phyloP scores from a whole-genome alignment of 2,888 invertebrate genomes.

The Cetonia aurata region DNA sequence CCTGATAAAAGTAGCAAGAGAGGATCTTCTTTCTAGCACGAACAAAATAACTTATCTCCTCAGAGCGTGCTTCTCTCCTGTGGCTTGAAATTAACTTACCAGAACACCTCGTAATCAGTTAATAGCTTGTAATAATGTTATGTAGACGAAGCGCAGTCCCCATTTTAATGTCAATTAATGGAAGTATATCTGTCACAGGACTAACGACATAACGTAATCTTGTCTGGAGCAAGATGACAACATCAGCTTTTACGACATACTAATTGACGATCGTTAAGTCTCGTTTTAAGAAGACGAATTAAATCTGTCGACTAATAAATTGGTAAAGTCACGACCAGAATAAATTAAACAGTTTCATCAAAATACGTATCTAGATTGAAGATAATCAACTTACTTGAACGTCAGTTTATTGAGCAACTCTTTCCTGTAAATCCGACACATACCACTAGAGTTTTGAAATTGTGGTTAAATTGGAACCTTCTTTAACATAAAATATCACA shows the following conservation, averaged over 20 bases:
- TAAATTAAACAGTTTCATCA: too few relatives aligned
- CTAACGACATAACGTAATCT: conserved; percentile 37
- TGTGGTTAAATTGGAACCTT: too few relatives aligned
- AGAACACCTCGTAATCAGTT: conserved; percentile 42
- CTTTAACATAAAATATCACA: too few relatives aligned
- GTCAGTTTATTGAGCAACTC: too few relatives aligned
- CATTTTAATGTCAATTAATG: conserved; percentile 45
- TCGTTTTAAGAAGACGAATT: conserved; percentile 1
- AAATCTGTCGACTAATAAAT: conserved; percentile 15
- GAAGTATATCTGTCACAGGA: conserved; percentile 39
- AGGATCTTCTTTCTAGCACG: not conserved
- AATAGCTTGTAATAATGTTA: conserved; percentile 45
- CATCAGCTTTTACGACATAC: conserved; percentile 6
- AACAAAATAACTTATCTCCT: conserved; percentile 12
- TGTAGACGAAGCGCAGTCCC: conserved; percentile 36
- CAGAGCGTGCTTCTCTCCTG: conserved; percentile 4
- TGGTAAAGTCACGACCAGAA: too few relatives aligned
- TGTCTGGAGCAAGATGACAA: conserved; percentile 33
- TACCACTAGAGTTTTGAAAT: too few relatives aligned
- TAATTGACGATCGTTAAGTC: conserved; percentile 16
- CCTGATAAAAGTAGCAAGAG: too few relatives aligned
- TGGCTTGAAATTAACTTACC: conserved; percentile 32
- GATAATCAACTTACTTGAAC: too few relatives aligned
- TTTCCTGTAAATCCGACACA: too few relatives aligned
- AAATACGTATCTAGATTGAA: too few relatives aligned